phyloP scores from a whole-genome alignment of 2,888 invertebrate species.

The Meandrusa payeni region DNA sequence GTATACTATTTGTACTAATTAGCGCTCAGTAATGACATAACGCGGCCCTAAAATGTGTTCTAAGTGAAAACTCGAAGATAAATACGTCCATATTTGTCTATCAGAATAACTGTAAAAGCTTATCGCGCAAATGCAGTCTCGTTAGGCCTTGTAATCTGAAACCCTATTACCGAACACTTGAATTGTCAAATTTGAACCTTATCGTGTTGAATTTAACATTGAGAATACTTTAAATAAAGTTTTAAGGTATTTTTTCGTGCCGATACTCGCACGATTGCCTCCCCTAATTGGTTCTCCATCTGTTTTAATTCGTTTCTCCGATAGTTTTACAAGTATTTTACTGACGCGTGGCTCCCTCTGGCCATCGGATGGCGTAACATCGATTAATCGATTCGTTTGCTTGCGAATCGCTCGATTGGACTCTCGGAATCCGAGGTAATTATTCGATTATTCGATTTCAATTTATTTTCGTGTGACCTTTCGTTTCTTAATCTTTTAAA shows the following conservation, averaged over 20 bases:
- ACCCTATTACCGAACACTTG: conserved; percentile 55
- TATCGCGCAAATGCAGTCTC: conserved; percentile 65
- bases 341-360: conserved; percentile 78
- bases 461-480: conserved; percentile 48
- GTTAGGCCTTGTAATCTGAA: conserved; percentile 73
- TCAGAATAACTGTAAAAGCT: conserved; percentile 70
- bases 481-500: conserved; percentile 29
- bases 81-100: conserved; percentile 79
- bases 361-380: conserved; percentile 62
- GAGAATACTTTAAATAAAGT: conserved; percentile 39
- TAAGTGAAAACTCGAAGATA: conserved; percentile 72
- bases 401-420: conserved; percentile 63
- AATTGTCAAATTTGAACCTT: conserved; percentile 47
- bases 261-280: conserved; percentile 77
- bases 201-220: conserved; percentile 38
- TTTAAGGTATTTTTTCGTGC: conserved; percentile 67
- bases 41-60: conserved; percentile 45
- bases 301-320: conserved; percentile 79
- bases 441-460: conserved; percentile 55
- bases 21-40: conserved; percentile 58
- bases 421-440: conserved; percentile 49
- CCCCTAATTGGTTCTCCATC: conserved; percentile 79
- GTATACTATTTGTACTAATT: conserved; percentile 48
- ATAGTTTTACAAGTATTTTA: conserved; percentile 81
- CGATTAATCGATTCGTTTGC: conserved; percentile 78